phyloP scores from a whole-genome alignment of 2,113 vertebrate genomes.

The Chinchilla lanigera region DNA sequence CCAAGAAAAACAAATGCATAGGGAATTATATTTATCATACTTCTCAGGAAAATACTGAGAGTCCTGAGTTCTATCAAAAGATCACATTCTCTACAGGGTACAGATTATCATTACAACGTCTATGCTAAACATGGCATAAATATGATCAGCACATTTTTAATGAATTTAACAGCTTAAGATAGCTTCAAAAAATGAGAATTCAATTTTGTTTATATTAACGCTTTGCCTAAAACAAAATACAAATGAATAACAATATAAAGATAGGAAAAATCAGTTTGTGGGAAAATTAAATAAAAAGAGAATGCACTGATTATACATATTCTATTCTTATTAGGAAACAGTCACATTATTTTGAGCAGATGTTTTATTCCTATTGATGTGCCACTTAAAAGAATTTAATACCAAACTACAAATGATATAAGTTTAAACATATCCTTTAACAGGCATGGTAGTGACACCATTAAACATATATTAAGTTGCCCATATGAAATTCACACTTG shows the following conservation, averaged over 20 bases:
- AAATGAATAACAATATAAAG: slow-evolving; percentile 22
- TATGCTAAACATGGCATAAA: not conserved
- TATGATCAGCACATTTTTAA: not conserved
- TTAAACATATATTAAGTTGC: slow-evolving; percentile 78
- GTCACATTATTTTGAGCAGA: not conserved
- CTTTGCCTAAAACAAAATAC: slow-evolving; percentile 48
- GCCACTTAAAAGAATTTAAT: slow-evolving; percentile 29
- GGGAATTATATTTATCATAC: not conserved
- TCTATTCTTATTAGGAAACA: slow-evolving; percentile 16
- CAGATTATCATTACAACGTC: not conserved
- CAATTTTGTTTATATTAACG: slow-evolving; percentile 53
- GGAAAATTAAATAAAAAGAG: slow-evolving; percentile 51
- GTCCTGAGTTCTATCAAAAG: not conserved
- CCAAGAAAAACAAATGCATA: slow-evolving; percentile 38
- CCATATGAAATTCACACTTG: slow-evolving; percentile 79
- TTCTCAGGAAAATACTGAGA: not conserved
- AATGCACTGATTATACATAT: slow-evolving; percentile 8
- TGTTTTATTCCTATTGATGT: not conserved
- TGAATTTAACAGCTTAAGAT: slow-evolving; percentile 12
- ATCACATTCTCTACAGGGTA: not conserved
- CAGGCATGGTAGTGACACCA: not conserved
- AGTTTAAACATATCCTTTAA: slow-evolving; percentile 63
- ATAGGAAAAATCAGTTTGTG: not conserved
- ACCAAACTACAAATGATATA: slow-evolving; percentile 18
- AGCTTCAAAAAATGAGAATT: not conserved